Conservation (phyloP, 2,888 invertebrate genomes). For the Euplexia lucipara region DNA sequence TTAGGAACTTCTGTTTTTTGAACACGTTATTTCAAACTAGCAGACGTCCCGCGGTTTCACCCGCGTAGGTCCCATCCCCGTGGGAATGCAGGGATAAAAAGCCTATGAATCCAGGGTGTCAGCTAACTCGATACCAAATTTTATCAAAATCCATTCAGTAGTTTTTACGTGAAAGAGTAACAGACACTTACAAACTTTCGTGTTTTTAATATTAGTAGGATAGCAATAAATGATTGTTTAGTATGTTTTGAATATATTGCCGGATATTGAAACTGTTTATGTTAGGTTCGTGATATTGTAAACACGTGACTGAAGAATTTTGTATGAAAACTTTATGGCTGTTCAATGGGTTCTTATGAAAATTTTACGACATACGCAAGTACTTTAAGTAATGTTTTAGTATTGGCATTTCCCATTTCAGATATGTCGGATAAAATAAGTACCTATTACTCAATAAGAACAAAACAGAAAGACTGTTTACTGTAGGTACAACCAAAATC, state of each 20-base stretch:
- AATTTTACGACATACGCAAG: neutral
- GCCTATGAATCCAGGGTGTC: too few relatives aligned
- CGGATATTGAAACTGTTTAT: constrained; percentile 11
- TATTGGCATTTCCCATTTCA: neutral
- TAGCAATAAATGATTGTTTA: constrained; percentile 2
- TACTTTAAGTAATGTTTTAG: neutral
- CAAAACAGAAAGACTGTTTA: neutral
- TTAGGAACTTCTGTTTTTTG: neutral
- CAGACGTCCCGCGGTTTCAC: too few relatives aligned
- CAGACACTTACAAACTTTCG: too few relatives aligned
- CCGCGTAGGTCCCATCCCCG: too few relatives aligned
- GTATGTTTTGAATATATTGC: constrained; percentile 15
- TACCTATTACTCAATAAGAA: neutral
- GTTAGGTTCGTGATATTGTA: constrained; percentile 16
- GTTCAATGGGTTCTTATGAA: constrained; percentile 4
- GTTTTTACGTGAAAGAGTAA: too few relatives aligned
- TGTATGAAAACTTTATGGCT: constrained; percentile 33
- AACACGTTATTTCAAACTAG: too few relatives aligned
- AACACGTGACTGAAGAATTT: constrained; percentile 41
- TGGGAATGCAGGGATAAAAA: too few relatives aligned
- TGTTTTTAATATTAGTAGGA: too few relatives aligned
- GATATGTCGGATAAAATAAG: neutral
- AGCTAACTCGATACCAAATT: too few relatives aligned
- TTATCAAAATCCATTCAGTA: too few relatives aligned
- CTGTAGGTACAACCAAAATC: too few relatives aligned